These are phyloP conservation scores for Propithecus deckenii DNA, from an alignment of 2,797 vertebrate species.

Conservation along the genomic window DNA sequence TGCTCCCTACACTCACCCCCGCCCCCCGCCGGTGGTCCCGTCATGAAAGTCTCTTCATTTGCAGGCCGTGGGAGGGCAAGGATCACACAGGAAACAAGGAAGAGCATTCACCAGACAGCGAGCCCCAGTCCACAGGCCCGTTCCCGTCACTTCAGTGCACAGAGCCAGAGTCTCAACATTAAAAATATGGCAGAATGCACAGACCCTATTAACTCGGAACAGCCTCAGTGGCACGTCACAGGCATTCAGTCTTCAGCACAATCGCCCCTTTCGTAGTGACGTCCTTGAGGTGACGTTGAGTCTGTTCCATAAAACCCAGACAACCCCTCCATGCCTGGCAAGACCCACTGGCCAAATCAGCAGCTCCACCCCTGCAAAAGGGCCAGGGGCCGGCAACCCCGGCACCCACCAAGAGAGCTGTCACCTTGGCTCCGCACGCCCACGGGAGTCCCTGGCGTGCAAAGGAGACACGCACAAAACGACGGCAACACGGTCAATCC, in stretches of 20 bases:
- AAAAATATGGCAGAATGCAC: not conserved
- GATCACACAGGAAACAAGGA: not conserved
- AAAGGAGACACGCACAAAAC: not conserved
- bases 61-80: rapidly evolving
- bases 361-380: too few species aligned
- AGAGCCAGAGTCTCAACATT: not conserved
- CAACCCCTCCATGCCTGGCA: rapidly evolving
- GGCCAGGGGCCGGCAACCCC: not conserved
- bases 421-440: not conserved
- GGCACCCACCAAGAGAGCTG: not conserved
- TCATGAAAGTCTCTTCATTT: not conserved
- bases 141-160: not conserved
- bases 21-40: rapidly evolving
- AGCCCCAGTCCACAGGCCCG: not conserved
- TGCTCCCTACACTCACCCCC: not conserved
- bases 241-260: not conserved
- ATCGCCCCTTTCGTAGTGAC: not conserved
- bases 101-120: not conserved
- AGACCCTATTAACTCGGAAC: not conserved
- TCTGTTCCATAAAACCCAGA: not conserved
- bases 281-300: not conserved
- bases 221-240: not conserved
- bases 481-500: too few species aligned
- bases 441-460: rapidly evolving
- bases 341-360: not conserved